phyloP scores from a whole-genome alignment of 1,140 invertebrate genomes.

The Tetramorium parvispinum region DNA sequence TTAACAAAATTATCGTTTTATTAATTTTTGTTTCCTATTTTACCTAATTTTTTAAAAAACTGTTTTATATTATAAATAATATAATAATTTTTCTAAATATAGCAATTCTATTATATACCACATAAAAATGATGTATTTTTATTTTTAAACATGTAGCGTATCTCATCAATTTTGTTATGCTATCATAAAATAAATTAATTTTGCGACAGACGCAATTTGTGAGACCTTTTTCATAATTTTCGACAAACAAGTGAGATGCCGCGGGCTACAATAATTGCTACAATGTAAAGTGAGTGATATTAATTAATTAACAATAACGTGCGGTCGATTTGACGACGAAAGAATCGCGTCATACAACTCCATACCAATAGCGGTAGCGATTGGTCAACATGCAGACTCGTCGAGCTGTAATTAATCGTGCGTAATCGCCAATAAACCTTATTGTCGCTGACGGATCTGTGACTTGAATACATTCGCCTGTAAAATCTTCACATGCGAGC shows the following conservation, averaged over 20 bases:
- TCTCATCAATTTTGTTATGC: background rate
- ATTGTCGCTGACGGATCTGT: conserved; percentile 68
- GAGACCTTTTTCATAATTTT: conserved; percentile 29
- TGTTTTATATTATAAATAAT: background rate
- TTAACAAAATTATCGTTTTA: background rate
- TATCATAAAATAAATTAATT: background rate
- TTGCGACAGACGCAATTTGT: background rate
- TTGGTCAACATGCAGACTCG: conserved; percentile 75
- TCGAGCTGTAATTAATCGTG: conserved; percentile 73
- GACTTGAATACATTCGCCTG: background rate
- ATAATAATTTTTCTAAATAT: background rate
- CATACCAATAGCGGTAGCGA: conserved; percentile 66
- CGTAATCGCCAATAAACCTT: conserved; percentile 75
- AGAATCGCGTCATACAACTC: conserved; percentile 71
- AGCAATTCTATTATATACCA: background rate
- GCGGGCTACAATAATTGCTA: background rate
- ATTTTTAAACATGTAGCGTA: background rate
- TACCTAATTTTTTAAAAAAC: background rate
- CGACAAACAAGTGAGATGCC: background rate
- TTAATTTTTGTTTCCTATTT: background rate
- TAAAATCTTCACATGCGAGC: conserved; percentile 56
- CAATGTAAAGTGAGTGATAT: conserved; percentile 46
- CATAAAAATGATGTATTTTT: background rate
- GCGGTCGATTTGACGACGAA: conserved; percentile 70
- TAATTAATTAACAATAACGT: conserved; percentile 82